These are phyloP conservation scores for Drosophila prolongata DNA, from an alignment of 2,888 invertebrate species.

Conservation along the genomic window DNA sequence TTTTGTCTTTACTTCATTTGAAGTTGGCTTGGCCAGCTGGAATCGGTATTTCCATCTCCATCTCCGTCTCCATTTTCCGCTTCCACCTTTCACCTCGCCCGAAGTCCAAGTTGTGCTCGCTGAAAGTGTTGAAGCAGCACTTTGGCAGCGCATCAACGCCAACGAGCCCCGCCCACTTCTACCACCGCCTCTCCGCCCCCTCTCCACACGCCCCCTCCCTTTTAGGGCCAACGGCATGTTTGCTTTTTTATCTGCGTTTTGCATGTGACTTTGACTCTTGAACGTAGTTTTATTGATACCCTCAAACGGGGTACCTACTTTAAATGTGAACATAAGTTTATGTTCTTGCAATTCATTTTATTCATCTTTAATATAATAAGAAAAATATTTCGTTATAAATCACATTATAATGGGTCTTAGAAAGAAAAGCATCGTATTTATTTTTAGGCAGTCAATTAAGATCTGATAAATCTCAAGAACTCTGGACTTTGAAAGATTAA, in stretches of 20 bases:
- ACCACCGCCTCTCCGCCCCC: constrained; percentile 9
- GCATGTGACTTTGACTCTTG: constrained; percentile 55
- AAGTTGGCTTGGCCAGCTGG: constrained; percentile 52
- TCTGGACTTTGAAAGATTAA: too few species aligned
- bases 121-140: constrained; percentile 80
- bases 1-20: constrained; percentile 79
- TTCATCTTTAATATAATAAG: too few species aligned
- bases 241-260: constrained; percentile 74
- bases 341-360: too few species aligned
- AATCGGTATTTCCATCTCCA: constrained; percentile 34
- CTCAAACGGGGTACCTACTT: not conserved
- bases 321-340: not conserved
- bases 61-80: constrained; percentile 17
- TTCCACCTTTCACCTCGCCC: constrained; percentile 23
- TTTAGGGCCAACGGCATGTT: constrained; percentile 63
- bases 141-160: constrained; percentile 78
- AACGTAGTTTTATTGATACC: constrained; percentile 20
- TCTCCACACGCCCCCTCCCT: constrained; percentile 8
- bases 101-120: constrained; percentile 29
- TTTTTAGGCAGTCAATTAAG: too few species aligned
- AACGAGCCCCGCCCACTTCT: constrained; percentile 46
- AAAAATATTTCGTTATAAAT: too few species aligned
- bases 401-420: too few species aligned
- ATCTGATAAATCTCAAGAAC: too few species aligned
- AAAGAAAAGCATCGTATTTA: too few species aligned